phyloP scores from a whole-genome alignment of 1,140 invertebrate species.

The Heliconius congener region DNA sequence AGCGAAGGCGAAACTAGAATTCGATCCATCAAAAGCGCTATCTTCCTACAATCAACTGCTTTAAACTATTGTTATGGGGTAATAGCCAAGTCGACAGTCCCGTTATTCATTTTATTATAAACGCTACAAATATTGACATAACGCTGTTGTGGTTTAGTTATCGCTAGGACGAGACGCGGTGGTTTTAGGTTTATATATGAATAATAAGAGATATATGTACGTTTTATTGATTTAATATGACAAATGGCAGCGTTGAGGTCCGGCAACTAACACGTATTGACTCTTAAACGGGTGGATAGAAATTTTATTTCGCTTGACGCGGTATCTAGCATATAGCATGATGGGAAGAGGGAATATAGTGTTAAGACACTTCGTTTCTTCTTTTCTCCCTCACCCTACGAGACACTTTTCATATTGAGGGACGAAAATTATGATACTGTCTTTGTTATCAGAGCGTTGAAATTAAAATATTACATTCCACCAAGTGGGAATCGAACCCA shows the following conservation, averaged over 20 bases:
- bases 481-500: too few species aligned
- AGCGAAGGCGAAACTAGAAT: constrained; percentile 8
- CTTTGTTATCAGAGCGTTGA: neutral
- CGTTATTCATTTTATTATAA: constrained; percentile 14
- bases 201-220: neutral
- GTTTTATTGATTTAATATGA: neutral
- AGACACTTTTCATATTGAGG: too few species aligned
- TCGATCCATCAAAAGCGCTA: constrained; percentile 13
- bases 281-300: too few species aligned
- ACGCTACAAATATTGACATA: constrained; percentile 13
- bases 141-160: neutral
- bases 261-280: too few species aligned
- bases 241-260: neutral
- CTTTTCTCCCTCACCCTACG: too few species aligned
- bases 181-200: neutral
- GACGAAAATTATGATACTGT: too few species aligned
- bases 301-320: too few species aligned
- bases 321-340: too few species aligned
- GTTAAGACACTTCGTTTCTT: too few species aligned
- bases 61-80: constrained; percentile 14
- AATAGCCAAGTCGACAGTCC: constrained; percentile 5
- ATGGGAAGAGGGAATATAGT: too few species aligned
- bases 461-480: neutral
- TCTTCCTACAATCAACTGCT: constrained; percentile 12
- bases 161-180: neutral